Evolutionary conservation across 1,140 invertebrate species (phyloP), one percentile per base, ranked within the genome.

Genomic region (Temnothorax nylanderi): DNA sequence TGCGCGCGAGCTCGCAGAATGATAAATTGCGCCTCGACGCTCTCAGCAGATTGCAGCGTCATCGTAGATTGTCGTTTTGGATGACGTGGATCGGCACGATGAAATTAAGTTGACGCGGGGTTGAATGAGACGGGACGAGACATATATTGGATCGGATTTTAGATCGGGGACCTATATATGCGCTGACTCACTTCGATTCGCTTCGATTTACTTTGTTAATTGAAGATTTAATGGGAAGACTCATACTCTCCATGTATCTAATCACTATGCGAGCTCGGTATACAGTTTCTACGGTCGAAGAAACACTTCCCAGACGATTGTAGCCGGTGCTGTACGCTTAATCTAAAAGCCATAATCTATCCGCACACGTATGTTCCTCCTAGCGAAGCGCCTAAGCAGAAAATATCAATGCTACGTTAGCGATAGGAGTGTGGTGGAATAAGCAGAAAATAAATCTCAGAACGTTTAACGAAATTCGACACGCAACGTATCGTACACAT

Each of bases 261-360:
- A 60, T 62, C 32, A 60, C 13, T 84, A 60, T 62, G 44, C 44
- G 41, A 74, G 44, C 26, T 74, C 44, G 11, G 7, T 44, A 44
- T 74, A n/a, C 41, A 84, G 54, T 56, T 56, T 37, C 18, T 37
- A 32, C 26, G 21, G 0, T 21, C 32, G 49, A 74, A 74, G 2
- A 60, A 60, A 49, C 54, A 49, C 18, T 84, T 75, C n/a, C 13
- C 41, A 84, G 41, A 74, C 49, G 26, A 74, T 71, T 11, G 8
- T 37, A 47, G n/a, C 41, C 44, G 65, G 11, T 82, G 26, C 26
- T 26, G 37, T 26, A 56, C 21, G 13, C 41, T 75, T 75, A 78
- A 65, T 78, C 72, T 67, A 77, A 85, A 85, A 85, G 82, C 47
- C 49, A 18, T 65, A 41, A 41, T 85, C 58, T 77, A 78, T 85